These are phyloP conservation scores for Conchocele bisecta DNA, from an alignment of 2,888 invertebrate species.

Conservation along the genomic window DNA sequence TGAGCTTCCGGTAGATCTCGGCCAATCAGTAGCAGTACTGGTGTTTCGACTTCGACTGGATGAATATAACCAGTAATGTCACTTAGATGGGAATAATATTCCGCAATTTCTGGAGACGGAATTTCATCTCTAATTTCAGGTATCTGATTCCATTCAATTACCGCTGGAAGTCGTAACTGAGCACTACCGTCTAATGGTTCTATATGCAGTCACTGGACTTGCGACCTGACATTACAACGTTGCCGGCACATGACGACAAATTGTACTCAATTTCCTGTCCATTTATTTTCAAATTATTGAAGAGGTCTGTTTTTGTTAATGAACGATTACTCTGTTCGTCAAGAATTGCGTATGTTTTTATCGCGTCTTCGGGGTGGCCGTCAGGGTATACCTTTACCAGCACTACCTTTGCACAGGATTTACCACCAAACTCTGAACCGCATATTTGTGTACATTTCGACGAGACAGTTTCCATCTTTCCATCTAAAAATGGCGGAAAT, in stretches of 20 bases:
- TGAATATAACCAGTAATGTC: slow-evolving; percentile 27
- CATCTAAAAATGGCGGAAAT: slow-evolving; percentile 33
- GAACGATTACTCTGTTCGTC: slow-evolving; percentile 55
- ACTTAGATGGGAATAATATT: slow-evolving; percentile 27
- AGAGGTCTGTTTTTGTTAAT: slow-evolving; percentile 27
- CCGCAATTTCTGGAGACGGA: slow-evolving; percentile 40
- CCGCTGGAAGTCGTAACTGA: slow-evolving; percentile 12
- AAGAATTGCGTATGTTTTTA: too few species aligned
- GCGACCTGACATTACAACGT: slow-evolving; percentile 13
- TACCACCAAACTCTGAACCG: slow-evolving; percentile 22
- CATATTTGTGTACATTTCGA: slow-evolving; percentile 18
- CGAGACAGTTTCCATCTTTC: too few species aligned
- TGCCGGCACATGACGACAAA: slow-evolving; percentile 47
- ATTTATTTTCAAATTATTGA: too few species aligned
- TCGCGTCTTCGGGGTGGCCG: slow-evolving; percentile 17
- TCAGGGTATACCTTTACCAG: slow-evolving; percentile 36
- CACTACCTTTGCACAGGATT: slow-evolving; percentile 56
- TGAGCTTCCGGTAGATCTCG: slow-evolving; percentile 3
- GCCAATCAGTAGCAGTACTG: neutral
- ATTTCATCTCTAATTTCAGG: slow-evolving; percentile 41
- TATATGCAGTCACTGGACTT: slow-evolving; percentile 21
- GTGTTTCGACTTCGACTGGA: slow-evolving; percentile 2
- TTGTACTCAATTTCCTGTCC: slow-evolving; percentile 10
- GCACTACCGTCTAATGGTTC: slow-evolving; percentile 24
- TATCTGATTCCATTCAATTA: slow-evolving; percentile 46